Evolutionary conservation across 1,140 invertebrate genomes (phyloP).

Genomic region (Bombus vancouverensis): DNA sequence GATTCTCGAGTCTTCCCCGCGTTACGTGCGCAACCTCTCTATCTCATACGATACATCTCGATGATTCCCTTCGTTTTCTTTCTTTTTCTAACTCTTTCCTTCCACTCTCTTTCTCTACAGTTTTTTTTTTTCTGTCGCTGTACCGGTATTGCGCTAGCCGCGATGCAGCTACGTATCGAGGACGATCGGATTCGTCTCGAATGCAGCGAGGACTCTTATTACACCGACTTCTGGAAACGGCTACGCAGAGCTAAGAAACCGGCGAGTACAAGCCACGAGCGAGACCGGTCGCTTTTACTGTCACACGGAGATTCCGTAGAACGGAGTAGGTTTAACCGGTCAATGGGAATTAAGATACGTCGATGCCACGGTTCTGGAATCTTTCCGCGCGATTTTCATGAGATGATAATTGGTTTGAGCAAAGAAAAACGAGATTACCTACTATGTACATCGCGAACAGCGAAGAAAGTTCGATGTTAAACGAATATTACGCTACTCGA

Average conservation of each 20-base stretch:
- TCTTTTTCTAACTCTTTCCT: background rate
- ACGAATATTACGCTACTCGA: too few species aligned
- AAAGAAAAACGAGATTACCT: too few species aligned
- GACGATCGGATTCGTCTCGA: conserved; percentile 57
- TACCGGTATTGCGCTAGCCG: conserved; percentile 67
- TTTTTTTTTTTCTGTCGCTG: conserved; percentile 1
- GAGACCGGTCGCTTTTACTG: background rate
- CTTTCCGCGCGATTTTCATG: background rate
- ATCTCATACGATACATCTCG: background rate
- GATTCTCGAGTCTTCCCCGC: conserved; percentile 30
- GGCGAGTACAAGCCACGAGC: background rate
- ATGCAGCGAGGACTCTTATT: conserved; percentile 64
- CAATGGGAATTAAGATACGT: background rate
- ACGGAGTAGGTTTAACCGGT: background rate
- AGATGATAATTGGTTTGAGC: too few species aligned
- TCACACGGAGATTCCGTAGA: background rate
- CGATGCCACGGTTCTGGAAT: background rate
- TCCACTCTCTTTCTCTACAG: background rate
- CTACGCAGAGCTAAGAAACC: background rate
- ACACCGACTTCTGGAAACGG: conserved; percentile 26
- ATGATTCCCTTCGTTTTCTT: conserved; percentile 40
- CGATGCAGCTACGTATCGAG: conserved; percentile 66
- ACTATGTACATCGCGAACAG: too few species aligned
- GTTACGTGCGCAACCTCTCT: background rate
- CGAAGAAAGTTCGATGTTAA: too few species aligned